Conservation (phyloP, 2,888 invertebrate genomes). For the Seladonia tumulorum region DNA sequence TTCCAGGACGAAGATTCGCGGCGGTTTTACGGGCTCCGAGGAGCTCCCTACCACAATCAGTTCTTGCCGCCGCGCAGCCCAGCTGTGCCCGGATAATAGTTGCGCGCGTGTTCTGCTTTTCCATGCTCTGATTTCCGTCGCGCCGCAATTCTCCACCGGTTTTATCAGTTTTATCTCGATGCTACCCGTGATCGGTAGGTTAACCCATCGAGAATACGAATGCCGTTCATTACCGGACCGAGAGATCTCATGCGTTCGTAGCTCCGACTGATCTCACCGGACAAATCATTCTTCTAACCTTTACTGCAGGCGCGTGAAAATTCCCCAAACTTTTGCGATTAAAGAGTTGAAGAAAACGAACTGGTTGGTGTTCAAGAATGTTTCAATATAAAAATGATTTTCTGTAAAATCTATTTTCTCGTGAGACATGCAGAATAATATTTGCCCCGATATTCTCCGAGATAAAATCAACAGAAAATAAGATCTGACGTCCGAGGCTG, state of each 20-base stretch:
- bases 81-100: slow-evolving; percentile 19
- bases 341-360: too few relatives aligned
- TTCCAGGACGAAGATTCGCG: slow-evolving; percentile 23
- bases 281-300: background rate
- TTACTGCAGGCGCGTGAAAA: background rate
- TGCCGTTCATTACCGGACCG: background rate
- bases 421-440: background rate
- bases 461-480: background rate
- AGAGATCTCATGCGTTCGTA: background rate
- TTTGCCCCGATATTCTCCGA: background rate
- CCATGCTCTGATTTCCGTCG: slow-evolving; percentile 6
- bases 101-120: slow-evolving; percentile 17
- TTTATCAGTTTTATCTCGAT: slow-evolving; percentile 20
- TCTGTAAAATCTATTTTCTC: too few relatives aligned
- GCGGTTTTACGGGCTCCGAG: background rate
- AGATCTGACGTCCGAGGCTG: background rate
- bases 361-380: too few relatives aligned
- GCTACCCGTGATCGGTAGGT: background rate
- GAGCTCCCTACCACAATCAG: background rate
- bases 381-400: too few relatives aligned
- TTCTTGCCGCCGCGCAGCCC: slow-evolving; percentile 16
- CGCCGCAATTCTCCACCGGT: background rate
- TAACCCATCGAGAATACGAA: background rate
- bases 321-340: background rate
- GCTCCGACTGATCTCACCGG: background rate